These are phyloP conservation scores for Lucinisca nassula DNA, from an alignment of 2,888 invertebrate species.

Conservation along the genomic window DNA sequence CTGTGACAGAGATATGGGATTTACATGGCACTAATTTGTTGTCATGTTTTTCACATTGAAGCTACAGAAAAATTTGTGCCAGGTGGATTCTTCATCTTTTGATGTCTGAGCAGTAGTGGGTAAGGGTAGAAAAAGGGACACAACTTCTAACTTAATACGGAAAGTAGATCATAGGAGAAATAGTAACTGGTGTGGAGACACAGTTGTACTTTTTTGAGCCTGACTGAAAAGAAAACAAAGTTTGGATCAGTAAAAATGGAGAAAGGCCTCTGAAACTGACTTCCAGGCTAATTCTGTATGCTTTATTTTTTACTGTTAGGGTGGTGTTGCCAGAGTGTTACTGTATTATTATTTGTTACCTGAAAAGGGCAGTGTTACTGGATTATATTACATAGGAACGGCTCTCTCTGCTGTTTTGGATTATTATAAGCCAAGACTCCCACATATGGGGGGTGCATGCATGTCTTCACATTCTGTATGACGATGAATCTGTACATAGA, in stretches of 20 bases:
- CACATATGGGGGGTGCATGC: background rate
- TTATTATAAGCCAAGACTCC: background rate
- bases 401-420: slow-evolving; percentile 16
- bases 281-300: background rate
- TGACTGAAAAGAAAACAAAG: no score
- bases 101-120: no score
- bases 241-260: background rate
- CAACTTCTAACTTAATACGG: no score
- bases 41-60: no score
- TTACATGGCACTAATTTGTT: no score
- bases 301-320: slow-evolving; percentile 12
- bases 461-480: background rate
- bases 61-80: no score
- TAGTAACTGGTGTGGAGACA: no score
- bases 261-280: background rate
- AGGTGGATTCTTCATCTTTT: no score
- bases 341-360: no score
- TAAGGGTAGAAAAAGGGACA: no score
- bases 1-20: no score
- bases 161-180: no score
- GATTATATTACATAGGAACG: background rate
- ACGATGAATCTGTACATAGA: background rate
- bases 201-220: slow-evolving; percentile 1
- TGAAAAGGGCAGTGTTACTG: slow-evolving; percentile 16
- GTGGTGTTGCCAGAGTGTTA: background rate